phyloP scores from a whole-genome alignment of 2,888 invertebrate species.

The Hypomecis punctinalis region DNA sequence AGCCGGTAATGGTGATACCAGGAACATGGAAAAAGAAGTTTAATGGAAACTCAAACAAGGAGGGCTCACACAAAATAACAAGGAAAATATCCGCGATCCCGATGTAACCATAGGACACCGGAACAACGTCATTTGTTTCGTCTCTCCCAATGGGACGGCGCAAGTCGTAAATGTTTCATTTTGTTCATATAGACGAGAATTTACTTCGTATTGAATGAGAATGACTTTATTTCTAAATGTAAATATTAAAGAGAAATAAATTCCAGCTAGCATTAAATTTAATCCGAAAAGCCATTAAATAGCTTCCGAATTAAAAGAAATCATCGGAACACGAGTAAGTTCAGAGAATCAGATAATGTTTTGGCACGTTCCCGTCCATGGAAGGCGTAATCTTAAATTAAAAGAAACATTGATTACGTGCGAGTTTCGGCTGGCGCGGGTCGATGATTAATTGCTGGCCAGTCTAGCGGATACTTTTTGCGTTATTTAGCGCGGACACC shows the following conservation, averaged over 20 bases:
- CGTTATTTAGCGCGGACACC: slow-evolving; percentile 68
- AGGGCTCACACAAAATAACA: slow-evolving; percentile 36
- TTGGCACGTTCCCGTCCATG: slow-evolving; percentile 35
- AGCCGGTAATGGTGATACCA: slow-evolving; percentile 8
- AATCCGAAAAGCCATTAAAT: not conserved
- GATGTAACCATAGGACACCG: slow-evolving; percentile 43
- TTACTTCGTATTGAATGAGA: slow-evolving; percentile 30
- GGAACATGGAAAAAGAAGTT: slow-evolving; percentile 15
- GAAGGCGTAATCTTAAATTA: slow-evolving; percentile 60
- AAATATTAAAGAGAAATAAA: slow-evolving; percentile 6
- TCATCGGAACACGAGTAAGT: slow-evolving; percentile 35
- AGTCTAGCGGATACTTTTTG: slow-evolving; percentile 68
- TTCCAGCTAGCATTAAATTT: slow-evolving; percentile 15
- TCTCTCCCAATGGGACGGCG: slow-evolving; percentile 42
- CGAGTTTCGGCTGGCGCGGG: slow-evolving; percentile 51
- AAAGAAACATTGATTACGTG: slow-evolving; percentile 61
- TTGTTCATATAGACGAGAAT: slow-evolving; percentile 39
- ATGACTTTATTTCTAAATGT: slow-evolving; percentile 35
- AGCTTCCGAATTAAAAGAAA: slow-evolving; percentile 16
- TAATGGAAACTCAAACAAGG: slow-evolving; percentile 20
- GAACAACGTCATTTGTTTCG: slow-evolving; percentile 47
- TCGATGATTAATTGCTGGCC: slow-evolving; percentile 69
- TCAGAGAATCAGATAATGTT: slow-evolving; percentile 40
- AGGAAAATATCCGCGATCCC: slow-evolving; percentile 40
- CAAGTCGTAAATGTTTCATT: slow-evolving; percentile 44